phyloP scores from a whole-genome alignment of 2,888 invertebrate species.

The Branchellion lobata region DNA sequence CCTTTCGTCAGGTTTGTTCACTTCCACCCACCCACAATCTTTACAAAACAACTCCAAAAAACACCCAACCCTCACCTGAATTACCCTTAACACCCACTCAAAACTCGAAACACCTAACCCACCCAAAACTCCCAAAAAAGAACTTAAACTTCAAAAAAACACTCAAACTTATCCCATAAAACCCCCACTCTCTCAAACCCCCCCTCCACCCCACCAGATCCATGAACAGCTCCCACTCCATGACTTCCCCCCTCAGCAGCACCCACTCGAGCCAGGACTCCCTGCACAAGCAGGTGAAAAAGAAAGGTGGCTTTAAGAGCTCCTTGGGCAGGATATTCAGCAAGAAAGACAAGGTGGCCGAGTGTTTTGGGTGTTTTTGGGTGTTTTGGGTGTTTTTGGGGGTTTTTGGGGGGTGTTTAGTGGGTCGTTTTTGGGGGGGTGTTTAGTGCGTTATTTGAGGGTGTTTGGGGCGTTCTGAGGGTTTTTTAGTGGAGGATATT shows the following conservation, averaged over 20 bases:
- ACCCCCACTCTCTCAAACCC: too few species aligned
- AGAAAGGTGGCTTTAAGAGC: constrained; percentile 90
- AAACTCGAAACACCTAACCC: too few species aligned
- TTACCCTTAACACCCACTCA: too few species aligned
- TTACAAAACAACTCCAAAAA: too few species aligned
- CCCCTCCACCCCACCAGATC: constrained; percentile 52
- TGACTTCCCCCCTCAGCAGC: constrained; percentile 63
- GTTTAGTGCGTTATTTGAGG: too few species aligned
- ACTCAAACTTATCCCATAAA: too few species aligned
- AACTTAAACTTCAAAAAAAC: too few species aligned
- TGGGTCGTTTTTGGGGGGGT: too few species aligned
- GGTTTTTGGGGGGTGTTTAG: background rate
- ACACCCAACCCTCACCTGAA: too few species aligned
- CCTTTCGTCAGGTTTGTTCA: constrained; percentile 33
- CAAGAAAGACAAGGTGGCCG: constrained; percentile 71
- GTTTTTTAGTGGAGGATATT: too few species aligned
- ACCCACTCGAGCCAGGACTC: constrained; percentile 91
- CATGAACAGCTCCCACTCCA: constrained; percentile 60
- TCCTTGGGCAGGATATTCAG: constrained; percentile 89
- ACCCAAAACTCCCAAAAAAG: background rate
- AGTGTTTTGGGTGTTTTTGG: background rate
- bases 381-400: background rate
- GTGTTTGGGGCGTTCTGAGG: too few species aligned
- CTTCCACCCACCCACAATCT: background rate
- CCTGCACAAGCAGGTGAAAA: constrained; percentile 66